These are phyloP conservation scores for Ophioninae sp. DNA, from an alignment of 2,888 invertebrate species.

Conservation along the genomic window DNA sequence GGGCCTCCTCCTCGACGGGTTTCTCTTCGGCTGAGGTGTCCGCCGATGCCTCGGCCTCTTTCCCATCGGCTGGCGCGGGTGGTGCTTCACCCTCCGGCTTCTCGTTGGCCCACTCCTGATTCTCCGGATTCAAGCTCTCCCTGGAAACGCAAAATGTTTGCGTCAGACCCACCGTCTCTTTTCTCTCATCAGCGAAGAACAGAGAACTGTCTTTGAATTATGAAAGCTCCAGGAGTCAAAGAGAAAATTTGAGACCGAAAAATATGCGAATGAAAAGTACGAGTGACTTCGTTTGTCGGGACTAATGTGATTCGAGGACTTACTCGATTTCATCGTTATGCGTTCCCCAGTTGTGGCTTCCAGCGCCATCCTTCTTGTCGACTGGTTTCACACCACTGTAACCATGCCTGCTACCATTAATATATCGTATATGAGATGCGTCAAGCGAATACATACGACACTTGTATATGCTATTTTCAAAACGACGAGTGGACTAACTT, in stretches of 20 bases:
- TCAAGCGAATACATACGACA: slow-evolving; percentile 10
- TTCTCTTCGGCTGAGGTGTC: slow-evolving; percentile 80
- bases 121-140: slow-evolving; percentile 78
- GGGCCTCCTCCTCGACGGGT: slow-evolving; percentile 88
- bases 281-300: neutral
- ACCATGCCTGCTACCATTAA: slow-evolving; percentile 82
- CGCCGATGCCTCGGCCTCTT: slow-evolving; percentile 74
- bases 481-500: neutral
- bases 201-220: neutral
- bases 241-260: neutral
- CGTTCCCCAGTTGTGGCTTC: slow-evolving; percentile 98
- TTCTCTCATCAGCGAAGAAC: neutral
- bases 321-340: slow-evolving; percentile 94
- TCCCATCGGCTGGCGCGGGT: slow-evolving; percentile 69
- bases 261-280: neutral
- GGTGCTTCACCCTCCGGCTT: slow-evolving; percentile 82
- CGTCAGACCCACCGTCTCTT: too few species aligned
- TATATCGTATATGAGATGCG: slow-evolving; percentile 57
- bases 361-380: slow-evolving; percentile 97
- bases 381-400: slow-evolving; percentile 93
- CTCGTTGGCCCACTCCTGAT: slow-evolving; percentile 79
- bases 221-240: neutral
- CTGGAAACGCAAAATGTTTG: slow-evolving; percentile 63
- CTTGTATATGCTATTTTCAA: neutral
- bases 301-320: slow-evolving; percentile 72